Conservation (phyloP, 2,888 invertebrate genomes). For the Andrena camellia region DNA sequence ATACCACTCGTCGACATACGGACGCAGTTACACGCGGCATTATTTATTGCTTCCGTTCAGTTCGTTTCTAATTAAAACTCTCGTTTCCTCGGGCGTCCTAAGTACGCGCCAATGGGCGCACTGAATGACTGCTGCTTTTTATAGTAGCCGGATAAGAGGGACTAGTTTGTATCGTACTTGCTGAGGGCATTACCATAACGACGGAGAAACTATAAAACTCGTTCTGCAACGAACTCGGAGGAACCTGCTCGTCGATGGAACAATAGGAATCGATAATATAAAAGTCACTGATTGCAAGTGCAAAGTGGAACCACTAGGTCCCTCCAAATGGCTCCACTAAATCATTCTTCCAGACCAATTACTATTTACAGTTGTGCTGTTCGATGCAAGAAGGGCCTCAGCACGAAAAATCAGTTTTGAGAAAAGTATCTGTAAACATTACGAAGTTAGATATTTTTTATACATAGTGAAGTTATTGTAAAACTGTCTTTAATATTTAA, state of each 20-base stretch:
- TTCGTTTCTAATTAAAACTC: constrained; percentile 27
- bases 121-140: not conserved
- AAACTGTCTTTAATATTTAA: too few relatives aligned
- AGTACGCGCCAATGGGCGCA: not conserved
- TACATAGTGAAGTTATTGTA: too few relatives aligned
- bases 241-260: not conserved
- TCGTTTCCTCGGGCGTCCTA: not conserved
- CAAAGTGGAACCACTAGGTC: too few relatives aligned
- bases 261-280: not conserved
- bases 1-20: not conserved
- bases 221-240: not conserved
- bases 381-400: too few relatives aligned
- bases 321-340: too few relatives aligned
- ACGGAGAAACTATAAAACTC: not conserved
- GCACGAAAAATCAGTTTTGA: too few relatives aligned
- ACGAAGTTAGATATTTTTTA: too few relatives aligned
- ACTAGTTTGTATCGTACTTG: not conserved
- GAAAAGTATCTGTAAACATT: too few relatives aligned
- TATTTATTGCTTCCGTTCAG: constrained; percentile 7
- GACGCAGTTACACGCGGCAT: not conserved
- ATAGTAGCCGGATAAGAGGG: not conserved
- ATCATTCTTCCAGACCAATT: too few relatives aligned
- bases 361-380: too few relatives aligned
- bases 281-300: not conserved
- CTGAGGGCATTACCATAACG: not conserved